Evolutionary conservation across 35 echinoderm and acorn worm species (phyloP), one percentile per base, ranked within the genome.

Genomic region (Ophiothrix spiculata): DNA sequence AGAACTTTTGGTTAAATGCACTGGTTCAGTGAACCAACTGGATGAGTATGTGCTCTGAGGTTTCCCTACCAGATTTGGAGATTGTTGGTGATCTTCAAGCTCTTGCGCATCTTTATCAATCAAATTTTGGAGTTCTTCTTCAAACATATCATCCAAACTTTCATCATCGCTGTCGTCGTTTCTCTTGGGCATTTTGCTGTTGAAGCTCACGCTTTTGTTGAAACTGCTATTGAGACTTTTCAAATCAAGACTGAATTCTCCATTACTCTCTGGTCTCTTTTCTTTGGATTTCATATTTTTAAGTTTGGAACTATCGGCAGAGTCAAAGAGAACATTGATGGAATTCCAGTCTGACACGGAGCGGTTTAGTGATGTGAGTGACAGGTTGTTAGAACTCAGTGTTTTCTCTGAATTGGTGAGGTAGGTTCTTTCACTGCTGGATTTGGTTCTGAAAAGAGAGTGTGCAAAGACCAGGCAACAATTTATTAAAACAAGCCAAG

Each of bases 341-440:
- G 13, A 64, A 13, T 16, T 35, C 1, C 42, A 38, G 31, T 28
- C 28, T 31, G n/a, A 39, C 39, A 60, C 75, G 15, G 75, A 21
- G 34, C 33, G 37, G 31, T 84, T 81, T 4, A 93, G 64, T 36
- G 85, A 39, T 11, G 82, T 89, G 13, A 94, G 92, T 12, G 96
- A 99, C 19, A 99, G 82, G 40, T 93, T 99, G 36, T 78, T 54
- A 74, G 92, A 89, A 36, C 84, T 99, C 15, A 87, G 63, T 42
- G 96, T 99, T 39, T 83, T 90, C 45, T 94, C 33, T 35, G 96
- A 99, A 75, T 94, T 99, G 21, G 86, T 91, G 36, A 91, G 74
- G 39, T 77, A 90, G 41, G 38, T 83, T 33, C 49, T 39, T 64
- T 33, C 63, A 35, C 17, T 16, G 13, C 4, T 84, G 40, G 36